A percentile compares a stretch with the other conserved stretches of the same genome.
Evolutionary conservation across 1,140 invertebrate species (phyloP).

Genomic region (Druon quercuslanigerum): DNA sequence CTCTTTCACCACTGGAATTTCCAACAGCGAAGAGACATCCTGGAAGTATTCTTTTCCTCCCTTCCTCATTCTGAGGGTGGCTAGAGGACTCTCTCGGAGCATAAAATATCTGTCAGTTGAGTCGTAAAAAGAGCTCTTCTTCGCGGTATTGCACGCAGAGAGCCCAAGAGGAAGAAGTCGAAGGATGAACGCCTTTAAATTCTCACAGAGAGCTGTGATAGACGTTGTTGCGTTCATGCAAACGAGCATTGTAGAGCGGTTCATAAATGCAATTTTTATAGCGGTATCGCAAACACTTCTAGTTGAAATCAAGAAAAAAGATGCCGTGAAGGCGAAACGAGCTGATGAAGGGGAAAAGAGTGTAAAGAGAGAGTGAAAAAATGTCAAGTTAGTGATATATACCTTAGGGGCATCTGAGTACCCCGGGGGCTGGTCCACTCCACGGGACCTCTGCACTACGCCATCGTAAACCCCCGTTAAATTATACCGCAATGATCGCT

Average conservation of each 20-base stretch:
- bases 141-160: slow-evolving; percentile 26
- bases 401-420: slow-evolving; percentile 44
- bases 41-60: slow-evolving; percentile 17
- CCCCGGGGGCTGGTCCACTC: slow-evolving; percentile 54
- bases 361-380: slow-evolving; percentile 40
- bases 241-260: no score
- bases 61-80: slow-evolving; percentile 11
- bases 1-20: background rate
- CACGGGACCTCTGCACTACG: slow-evolving; percentile 57
- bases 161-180: slow-evolving; percentile 36
- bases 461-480: slow-evolving; percentile 60
- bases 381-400: slow-evolving; percentile 34
- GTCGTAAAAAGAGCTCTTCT: slow-evolving; percentile 48
- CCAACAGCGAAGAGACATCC: background rate
- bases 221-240: no score
- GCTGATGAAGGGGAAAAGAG: slow-evolving; percentile 31
- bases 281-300: slow-evolving; percentile 52
- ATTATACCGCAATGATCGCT: slow-evolving; percentile 60
- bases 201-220: background rate
- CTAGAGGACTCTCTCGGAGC: background rate
- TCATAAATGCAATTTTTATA: slow-evolving; percentile 47
- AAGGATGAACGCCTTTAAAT: slow-evolving; percentile 29
- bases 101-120: slow-evolving; percentile 50
- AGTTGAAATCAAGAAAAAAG: slow-evolving; percentile 3
- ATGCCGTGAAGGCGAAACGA: slow-evolving; percentile 21